Conservation (phyloP, 1,140 invertebrate species). For the Steinernema khuongi region DNA sequence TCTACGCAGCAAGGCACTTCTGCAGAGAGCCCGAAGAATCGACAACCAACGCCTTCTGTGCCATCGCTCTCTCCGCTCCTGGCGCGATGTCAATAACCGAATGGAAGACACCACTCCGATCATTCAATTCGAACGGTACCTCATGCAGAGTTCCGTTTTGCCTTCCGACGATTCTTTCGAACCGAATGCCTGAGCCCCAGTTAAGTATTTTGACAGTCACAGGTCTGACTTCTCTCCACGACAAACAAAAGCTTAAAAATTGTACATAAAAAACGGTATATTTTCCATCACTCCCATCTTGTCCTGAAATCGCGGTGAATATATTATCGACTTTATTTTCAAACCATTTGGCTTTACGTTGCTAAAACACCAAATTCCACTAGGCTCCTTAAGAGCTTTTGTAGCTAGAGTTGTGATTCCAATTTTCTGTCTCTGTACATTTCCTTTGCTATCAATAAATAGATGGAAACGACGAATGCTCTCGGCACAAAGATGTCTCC, state of each 20-base stretch:
- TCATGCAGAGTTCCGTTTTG: slow-evolving; percentile 6
- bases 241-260: neutral
- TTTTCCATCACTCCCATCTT: neutral
- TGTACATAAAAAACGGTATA: neutral
- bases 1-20: slow-evolving; percentile 20
- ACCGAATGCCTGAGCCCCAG: neutral
- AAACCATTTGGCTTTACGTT: neutral
- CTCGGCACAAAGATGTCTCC: no score
- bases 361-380: neutral
- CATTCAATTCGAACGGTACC: slow-evolving; percentile 28
- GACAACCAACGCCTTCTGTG: slow-evolving; percentile 35
- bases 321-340: neutral
- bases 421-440: no score
- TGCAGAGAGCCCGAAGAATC: slow-evolving; percentile 27
- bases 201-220: neutral
- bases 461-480: no score
- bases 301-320: neutral
- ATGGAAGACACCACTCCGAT: slow-evolving; percentile 29
- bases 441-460: no score
- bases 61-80: slow-evolving; percentile 30
- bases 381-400: neutral
- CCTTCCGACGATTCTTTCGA: neutral
- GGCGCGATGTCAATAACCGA: slow-evolving; percentile 26
- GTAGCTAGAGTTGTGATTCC: no score
- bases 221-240: neutral